A percentile compares a stretch with the other conserved stretches of the same genome.
These are phyloP conservation scores for Corynorhinus townsendii DNA, from an alignment of 2,113 vertebrate species.

Conservation along the genomic window DNA sequence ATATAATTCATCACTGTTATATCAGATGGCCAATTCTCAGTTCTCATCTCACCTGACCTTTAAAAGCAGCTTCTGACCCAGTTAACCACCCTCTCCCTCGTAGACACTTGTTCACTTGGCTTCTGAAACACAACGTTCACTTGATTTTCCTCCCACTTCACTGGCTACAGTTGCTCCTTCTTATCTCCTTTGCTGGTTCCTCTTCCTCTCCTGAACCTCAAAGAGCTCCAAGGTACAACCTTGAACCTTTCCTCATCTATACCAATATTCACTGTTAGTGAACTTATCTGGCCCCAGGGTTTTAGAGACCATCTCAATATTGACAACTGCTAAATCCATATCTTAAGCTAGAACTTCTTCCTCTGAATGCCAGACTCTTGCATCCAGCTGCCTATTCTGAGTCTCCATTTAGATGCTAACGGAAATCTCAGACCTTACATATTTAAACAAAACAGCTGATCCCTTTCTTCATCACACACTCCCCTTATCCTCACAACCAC, in stretches of 20 bases:
- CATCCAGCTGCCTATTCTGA: neutral
- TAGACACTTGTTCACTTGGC: neutral
- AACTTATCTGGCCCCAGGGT: neutral
- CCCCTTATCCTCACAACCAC: neutral
- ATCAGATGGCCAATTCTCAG: neutral
- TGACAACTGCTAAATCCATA: conserved; percentile 6
- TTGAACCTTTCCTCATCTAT: neutral
- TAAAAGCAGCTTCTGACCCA: neutral
- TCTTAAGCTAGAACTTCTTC: neutral
- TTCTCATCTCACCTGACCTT: neutral
- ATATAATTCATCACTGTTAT: neutral
- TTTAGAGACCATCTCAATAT: conserved; percentile 2
- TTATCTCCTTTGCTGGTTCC: neutral
- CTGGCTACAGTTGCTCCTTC: neutral
- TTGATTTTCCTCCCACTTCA: neutral
- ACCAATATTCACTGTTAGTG: neutral
- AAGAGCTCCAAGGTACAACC: neutral
- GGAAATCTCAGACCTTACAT: neutral
- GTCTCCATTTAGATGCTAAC: conserved; percentile 16
- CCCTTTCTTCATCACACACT: neutral
- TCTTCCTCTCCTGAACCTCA: neutral
- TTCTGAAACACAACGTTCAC: neutral
- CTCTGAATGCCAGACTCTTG: neutral
- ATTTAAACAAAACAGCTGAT: neutral
- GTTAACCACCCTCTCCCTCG: neutral